Base-by-base conservation (phyloP, 1,140 invertebrate genomes). In the Octopus sinensis region DNA sequence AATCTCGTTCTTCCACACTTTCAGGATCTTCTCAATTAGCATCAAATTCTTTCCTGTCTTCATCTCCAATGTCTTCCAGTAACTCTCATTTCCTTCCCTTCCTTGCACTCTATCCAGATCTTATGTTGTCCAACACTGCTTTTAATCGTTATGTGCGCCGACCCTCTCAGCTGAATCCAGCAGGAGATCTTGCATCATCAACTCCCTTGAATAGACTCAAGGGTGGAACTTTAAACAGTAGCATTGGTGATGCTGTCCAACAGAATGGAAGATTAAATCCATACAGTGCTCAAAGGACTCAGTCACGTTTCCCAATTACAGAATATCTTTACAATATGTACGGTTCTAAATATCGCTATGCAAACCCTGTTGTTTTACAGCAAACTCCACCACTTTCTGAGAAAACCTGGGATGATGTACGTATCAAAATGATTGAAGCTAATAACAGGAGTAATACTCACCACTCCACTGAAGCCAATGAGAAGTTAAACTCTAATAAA, bases 251-350 rank as follows among this genome's bases (percentile, higher is more conserved):
- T 13, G 30, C 68, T 13, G 7, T 17, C 68, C 56, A 9, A 62
- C 5, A 13, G 17, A 13, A n/a, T 6, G 5, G 17, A 6, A 13
- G 30, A 13, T 6, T 73, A 13, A 17, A 17, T 73, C 13, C 30
- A 13, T 73, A n/a, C 13, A 10, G 17, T 6, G 17, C 68, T 6
- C 17, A 13, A 13, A 73, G 68, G 30, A 13, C 68, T 6, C 30
- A 13, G 30, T 23, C 68, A 6, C 68, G 68, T 13, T 23, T 73
- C 7, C 68, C 68, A 7, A 73, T 73, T 23, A 73, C 68, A 6
- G 17, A 73, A 23, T 73, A 73, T 73, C 68, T 73, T 13, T 73
- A 73, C 68, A 73, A 73, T 13, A 73, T 73, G 68, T 73, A 73
- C 68, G 68, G 68, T n/a, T 73, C 68, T 6, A 73, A 73, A 13